Base-by-base conservation (phyloP, 2,113 vertebrate genomes). In the Saccopteryx leptura region DNA sequence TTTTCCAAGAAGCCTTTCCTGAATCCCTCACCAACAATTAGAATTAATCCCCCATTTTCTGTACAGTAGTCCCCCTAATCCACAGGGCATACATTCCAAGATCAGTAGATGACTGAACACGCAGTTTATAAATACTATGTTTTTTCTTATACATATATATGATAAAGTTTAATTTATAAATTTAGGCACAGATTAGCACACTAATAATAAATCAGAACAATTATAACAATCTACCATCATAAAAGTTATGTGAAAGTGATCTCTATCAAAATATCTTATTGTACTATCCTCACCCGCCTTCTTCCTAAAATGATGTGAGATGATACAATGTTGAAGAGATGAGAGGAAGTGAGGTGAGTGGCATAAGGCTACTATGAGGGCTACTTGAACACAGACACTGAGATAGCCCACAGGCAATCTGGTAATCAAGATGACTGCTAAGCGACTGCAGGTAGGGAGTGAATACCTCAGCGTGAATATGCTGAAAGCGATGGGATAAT, bases 341-440 rank as follows among this genome's bases (percentile, higher is more conserved):
- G 5, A 28, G 79, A 28, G 9, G 58, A 23, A 23, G 52, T 11
- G 39, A 7, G 54, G 58, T 6, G 58, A 82, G 10, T 1, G 79
- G 26, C 79, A 9, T 18, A 2, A 19, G 10, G 80, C 58, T 28
- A 18, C 80, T 63, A 3, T 0, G 13, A 46, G 58, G 7, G 56
- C 39, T 24, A 1, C 58, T 4, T 10, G n/a, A 2, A 14, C 58
- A 28, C 58, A 6, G 18, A 39, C 60, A 48, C 80, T 5, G 60
- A 1, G 5, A 28, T 0, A 31, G 9, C 39, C 58, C 9, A 1
- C 9, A 18, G 74, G 18, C 28, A 7, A 1, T 2, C 26, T 4
- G 50, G 11, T 19, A 54, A 8, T 24, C 60, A 48, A 65, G 39
- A 31, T 6, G 39, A 58, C 80, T 48, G 39, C 60, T 8, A 28